A percentile compares a stretch with the other conserved stretches of the same genome.
phyloP scores from a whole-genome alignment of 37 sponge, comb jelly and placozoan genomes.

The Spongilla lacustris region DNA sequence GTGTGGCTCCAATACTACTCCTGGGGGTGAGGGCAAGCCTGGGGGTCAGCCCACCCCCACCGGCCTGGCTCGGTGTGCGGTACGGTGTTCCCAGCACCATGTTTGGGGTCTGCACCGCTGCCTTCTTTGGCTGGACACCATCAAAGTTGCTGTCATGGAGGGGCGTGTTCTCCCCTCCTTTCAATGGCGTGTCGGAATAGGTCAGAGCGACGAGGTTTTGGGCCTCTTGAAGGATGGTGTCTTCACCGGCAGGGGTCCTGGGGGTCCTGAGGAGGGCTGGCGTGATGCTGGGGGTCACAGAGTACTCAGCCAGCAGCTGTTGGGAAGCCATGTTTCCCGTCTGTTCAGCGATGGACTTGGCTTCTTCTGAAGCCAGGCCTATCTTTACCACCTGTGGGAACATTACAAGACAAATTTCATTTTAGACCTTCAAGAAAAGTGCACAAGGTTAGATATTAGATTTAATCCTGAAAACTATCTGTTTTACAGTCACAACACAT shows the following conservation, averaged over 20 bases:
- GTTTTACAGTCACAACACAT: too few species aligned
- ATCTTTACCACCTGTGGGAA: conserved; percentile 91
- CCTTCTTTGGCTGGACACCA: conserved; percentile 80
- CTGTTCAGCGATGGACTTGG: conserved; percentile 48
- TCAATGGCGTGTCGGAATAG: conserved; percentile 87
- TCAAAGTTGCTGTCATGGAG: conserved; percentile 78
- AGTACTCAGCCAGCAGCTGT: conserved; percentile 91
- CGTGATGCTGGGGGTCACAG: conserved; percentile 73
- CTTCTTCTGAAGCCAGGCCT: conserved; percentile 81
- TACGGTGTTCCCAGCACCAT: conserved; percentile 85
- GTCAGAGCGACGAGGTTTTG: conserved; percentile 85
- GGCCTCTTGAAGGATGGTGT: conserved; percentile 88
- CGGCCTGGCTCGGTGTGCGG: conserved; percentile 53
- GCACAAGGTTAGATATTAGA: too few species aligned
- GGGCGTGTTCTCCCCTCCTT: conserved; percentile 86
- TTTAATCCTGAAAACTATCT: too few species aligned
- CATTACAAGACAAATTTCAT: too few species aligned
- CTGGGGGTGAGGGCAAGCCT: not conserved
- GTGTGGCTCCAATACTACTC: conserved; percentile 21
- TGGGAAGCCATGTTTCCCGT: conserved; percentile 64
- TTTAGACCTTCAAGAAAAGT: too few species aligned
- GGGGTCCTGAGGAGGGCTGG: conserved; percentile 70
- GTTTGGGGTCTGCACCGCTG: conserved; percentile 86
- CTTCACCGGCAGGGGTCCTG: conserved; percentile 81
- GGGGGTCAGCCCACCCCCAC: conserved; percentile 33